Evolutionary conservation across 92 coral and sea anemone species (phyloP), one percentile per base, ranked within the genome.

Genomic region (Parazoanthus swiftii): DNA sequence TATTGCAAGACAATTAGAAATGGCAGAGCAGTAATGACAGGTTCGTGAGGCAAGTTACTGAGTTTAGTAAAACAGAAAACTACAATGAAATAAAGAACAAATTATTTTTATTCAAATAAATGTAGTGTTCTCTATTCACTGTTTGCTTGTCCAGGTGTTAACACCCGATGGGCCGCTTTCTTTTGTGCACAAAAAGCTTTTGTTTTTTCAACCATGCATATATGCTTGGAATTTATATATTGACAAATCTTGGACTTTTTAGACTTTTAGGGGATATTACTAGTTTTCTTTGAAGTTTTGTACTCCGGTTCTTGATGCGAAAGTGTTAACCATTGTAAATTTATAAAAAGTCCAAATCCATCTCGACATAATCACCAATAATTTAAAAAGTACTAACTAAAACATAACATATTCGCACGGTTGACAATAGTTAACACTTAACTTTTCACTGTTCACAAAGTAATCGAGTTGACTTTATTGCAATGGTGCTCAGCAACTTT

Each of bases 111-210:
- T 76, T 35, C 58, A 74, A 43, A 54, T 84, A 84, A 48, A 71
- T 44, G 23, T 50, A 10, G 65, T 20, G 18, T 70, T 70, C 13
- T 73, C 68, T 59, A 72, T 15, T 84, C 79, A 72, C 35, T 48
- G 87, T 73, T 71, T 84, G 87, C 65, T 84, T 84, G 29, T 84
- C 79, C 87, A 84, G 87, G 79, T 84, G 87, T 84, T 84, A 42
- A 16, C 80, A 36, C 26, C 51, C 26, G 46, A 76, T 42, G 80
- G 8, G 80, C 80, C 26, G 80, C 26, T 39, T 76, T 76, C 80
- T 76, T 76, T 33, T 43, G 79, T 16, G 37, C 42, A 84, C 87
- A 84, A 46, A 44, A 23, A 50, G 43, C 26, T 15, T 84, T 83
- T 83, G 25, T 44, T 84, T 67, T 80, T 29, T 18, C 43, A 26